These are phyloP conservation scores for Silurus glanis DNA, from an alignment of 2,113 vertebrate genomes.

Conservation along the genomic window DNA sequence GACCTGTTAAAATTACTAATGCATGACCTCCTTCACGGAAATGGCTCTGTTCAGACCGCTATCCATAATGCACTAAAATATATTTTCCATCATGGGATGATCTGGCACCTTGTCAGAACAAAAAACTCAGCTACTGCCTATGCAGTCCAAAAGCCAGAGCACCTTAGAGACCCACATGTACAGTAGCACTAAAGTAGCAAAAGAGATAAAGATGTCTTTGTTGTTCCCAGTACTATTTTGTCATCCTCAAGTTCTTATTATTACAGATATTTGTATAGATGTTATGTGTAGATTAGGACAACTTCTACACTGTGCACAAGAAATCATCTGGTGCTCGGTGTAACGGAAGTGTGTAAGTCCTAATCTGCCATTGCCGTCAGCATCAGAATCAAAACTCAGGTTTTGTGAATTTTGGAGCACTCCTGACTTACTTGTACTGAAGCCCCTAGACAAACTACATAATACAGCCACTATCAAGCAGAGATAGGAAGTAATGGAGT, in stretches of 20 bases:
- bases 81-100: constrained; percentile 35
- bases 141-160: background rate
- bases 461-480: background rate
- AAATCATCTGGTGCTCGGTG: background rate
- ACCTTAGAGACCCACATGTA: background rate
- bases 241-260: background rate
- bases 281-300: background rate
- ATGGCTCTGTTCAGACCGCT: constrained; percentile 37
- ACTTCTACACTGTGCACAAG: background rate
- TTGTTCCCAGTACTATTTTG: background rate
- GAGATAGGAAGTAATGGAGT: no score
- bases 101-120: constrained; percentile 41
- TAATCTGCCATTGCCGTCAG: background rate
- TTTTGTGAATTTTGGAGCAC: background rate
- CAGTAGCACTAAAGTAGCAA: background rate
- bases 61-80: constrained; percentile 50
- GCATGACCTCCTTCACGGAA: constrained; percentile 38
- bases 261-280: background rate
- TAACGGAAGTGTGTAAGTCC: background rate
- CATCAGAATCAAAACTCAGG: background rate
- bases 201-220: background rate
- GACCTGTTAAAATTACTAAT: constrained; percentile 42
- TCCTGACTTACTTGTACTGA: background rate
- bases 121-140: constrained; percentile 14
- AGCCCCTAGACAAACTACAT: background rate